These are phyloP conservation scores for Silurus glanis DNA, from an alignment of 2,113 vertebrate species.

Conservation along the genomic window DNA sequence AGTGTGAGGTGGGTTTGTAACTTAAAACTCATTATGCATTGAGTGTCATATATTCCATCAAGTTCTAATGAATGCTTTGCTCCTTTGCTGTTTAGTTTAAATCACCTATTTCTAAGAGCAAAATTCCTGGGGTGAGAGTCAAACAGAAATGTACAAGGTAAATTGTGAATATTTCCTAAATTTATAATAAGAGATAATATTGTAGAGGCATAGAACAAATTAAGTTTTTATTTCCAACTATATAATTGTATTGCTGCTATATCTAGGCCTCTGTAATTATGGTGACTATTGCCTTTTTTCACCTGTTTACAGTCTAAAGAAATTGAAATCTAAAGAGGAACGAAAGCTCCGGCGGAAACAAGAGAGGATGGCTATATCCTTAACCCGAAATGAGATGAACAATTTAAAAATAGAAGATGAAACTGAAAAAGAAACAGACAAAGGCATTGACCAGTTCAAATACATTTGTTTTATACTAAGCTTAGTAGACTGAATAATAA, in stretches of 20 bases:
- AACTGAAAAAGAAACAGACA: background rate
- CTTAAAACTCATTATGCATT: background rate
- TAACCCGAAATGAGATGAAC: slow-evolving; percentile 51
- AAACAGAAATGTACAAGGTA: slow-evolving; percentile 89
- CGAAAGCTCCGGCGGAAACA: slow-evolving; percentile 71
- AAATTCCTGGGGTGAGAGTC: slow-evolving; percentile 68
- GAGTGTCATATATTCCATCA: accelerated
- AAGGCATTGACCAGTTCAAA: slow-evolving; percentile 52
- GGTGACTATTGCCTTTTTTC: background rate
- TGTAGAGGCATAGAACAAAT: background rate
- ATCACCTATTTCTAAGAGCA: slow-evolving; percentile 74
- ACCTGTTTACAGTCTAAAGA: slow-evolving; percentile 74
- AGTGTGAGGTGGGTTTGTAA: slow-evolving; percentile 81
- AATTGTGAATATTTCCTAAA: background rate
- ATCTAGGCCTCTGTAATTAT: background rate
- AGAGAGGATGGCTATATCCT: slow-evolving; percentile 64
- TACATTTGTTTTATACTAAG: background rate
- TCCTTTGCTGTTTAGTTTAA: slow-evolving; percentile 82
- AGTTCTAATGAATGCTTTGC: background rate
- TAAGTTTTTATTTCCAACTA: too few relatives aligned
- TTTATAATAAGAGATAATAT: background rate
- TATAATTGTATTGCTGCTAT: background rate
- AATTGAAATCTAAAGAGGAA: slow-evolving; percentile 82
- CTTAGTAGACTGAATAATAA: background rate
- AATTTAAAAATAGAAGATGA: slow-evolving; percentile 43